phyloP scores from a whole-genome alignment of 1,140 invertebrate species.

The Whitmania pigra region DNA sequence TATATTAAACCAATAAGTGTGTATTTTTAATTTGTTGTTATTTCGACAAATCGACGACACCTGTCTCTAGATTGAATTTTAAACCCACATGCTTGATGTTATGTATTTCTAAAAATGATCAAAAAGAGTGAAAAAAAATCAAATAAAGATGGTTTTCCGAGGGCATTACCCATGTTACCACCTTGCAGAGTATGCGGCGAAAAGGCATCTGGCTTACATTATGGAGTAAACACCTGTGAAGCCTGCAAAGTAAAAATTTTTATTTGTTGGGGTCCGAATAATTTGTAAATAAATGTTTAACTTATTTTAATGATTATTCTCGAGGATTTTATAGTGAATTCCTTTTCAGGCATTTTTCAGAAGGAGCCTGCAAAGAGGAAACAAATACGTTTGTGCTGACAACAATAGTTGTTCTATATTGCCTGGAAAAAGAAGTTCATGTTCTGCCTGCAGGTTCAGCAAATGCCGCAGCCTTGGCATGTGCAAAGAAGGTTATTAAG shows the following conservation, averaged over 20 bases:
- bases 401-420: slow-evolving; percentile 31
- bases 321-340: not conserved
- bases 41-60: too few relatives aligned
- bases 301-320: not conserved
- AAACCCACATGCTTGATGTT: not conserved
- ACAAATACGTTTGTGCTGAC: slow-evolving; percentile 30
- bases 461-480: slow-evolving; percentile 37
- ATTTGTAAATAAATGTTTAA: not conserved
- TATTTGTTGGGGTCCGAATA: not conserved
- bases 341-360: slow-evolving; percentile 36
- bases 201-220: slow-evolving; percentile 45
- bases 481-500: slow-evolving; percentile 33
- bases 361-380: slow-evolving; percentile 30
- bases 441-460: slow-evolving; percentile 34
- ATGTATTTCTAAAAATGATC: not conserved
- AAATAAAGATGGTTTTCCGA: not conserved
- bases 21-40: too few relatives aligned
- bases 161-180: slow-evolving; percentile 27
- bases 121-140: slow-evolving; percentile 9
- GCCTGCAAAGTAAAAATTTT: slow-evolving; percentile 41
- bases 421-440: slow-evolving; percentile 31
- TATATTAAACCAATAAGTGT: too few relatives aligned
- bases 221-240: slow-evolving; percentile 47
- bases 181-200: slow-evolving; percentile 45
- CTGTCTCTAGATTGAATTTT: not conserved